A percentile compares a stretch with the other conserved stretches of the same genome.
These are phyloP conservation scores for Pogonomyrmex californicus DNA, from an alignment of 1,140 invertebrate genomes.

Conservation along the genomic window DNA sequence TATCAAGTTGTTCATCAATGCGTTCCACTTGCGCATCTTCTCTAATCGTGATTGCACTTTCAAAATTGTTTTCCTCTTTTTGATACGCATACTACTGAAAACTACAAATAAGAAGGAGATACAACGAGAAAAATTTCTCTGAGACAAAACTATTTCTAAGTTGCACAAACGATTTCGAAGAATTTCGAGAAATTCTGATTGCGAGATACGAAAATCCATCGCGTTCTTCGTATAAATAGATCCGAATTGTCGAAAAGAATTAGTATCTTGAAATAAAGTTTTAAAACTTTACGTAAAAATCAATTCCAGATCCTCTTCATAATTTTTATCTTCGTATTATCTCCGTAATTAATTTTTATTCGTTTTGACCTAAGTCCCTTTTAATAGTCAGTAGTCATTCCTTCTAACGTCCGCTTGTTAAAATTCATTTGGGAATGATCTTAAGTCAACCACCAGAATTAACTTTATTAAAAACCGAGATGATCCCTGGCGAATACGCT, in stretches of 20 bases:
- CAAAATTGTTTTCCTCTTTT: slow-evolving; percentile 30
- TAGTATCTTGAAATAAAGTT: neutral
- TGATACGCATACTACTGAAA: neutral
- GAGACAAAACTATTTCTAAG: slow-evolving; percentile 8
- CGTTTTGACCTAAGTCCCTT: slow-evolving; percentile 4
- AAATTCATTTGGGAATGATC: slow-evolving; percentile 34
- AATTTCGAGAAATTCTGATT: neutral
- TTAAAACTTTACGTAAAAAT: neutral
- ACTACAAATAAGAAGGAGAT: neutral
- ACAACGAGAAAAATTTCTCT: neutral
- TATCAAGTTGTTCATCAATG: neutral
- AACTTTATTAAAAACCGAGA: slow-evolving; percentile 43
- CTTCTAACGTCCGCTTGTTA: neutral
- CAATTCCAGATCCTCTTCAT: neutral
- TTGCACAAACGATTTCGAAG: neutral
- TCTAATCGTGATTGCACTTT: slow-evolving; percentile 1
- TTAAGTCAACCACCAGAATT: slow-evolving; percentile 39
- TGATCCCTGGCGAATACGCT: slow-evolving; percentile 17
- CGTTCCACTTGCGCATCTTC: neutral
- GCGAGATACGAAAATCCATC: neutral
- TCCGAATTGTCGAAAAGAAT: neutral
- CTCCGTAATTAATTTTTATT: slow-evolving; percentile 31
- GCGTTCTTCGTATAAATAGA: neutral
- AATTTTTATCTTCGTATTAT: neutral
- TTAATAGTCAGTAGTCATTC: neutral